These are phyloP conservation scores for Loriculus beryllinus DNA, from an alignment of 2,797 vertebrate genomes.

Conservation along the genomic window DNA sequence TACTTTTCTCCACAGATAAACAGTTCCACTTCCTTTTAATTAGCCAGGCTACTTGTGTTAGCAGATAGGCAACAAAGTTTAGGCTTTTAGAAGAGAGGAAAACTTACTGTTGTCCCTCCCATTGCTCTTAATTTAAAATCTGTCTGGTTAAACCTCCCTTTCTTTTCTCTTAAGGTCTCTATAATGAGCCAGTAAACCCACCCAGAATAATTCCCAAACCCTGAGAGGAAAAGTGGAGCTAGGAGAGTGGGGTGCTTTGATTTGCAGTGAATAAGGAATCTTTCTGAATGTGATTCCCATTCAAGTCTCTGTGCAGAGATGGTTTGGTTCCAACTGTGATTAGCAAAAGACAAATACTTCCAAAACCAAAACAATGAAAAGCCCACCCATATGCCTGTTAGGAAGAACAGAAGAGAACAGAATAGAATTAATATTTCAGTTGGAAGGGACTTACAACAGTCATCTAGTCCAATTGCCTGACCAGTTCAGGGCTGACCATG, in stretches of 20 bases:
- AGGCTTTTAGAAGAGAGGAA: not conserved
- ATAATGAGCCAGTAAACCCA: not conserved
- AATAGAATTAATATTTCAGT: not conserved
- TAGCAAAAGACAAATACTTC: not conserved
- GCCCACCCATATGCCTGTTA: not conserved
- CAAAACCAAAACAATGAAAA: not conserved
- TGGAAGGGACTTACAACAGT: accelerated
- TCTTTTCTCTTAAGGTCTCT: not conserved
- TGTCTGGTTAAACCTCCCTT: not conserved
- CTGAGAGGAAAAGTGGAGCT: not conserved
- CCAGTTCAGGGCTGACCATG: not conserved
- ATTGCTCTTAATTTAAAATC: not conserved
- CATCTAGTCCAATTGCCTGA: not conserved
- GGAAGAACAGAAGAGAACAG: not conserved
- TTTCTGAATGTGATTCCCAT: not conserved
- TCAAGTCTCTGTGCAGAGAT: not conserved
- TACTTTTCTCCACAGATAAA: not conserved
- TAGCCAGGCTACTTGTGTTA: not conserved
- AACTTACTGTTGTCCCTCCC: not conserved
- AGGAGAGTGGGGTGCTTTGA: not conserved
- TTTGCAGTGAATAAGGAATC: not conserved
- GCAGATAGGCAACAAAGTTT: not conserved
- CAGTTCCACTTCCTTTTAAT: not conserved
- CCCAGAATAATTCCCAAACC: not conserved
- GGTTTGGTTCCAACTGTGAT: not conserved